Base-by-base conservation (phyloP, 2,113 vertebrate species). In the Platichthys stellatus region DNA sequence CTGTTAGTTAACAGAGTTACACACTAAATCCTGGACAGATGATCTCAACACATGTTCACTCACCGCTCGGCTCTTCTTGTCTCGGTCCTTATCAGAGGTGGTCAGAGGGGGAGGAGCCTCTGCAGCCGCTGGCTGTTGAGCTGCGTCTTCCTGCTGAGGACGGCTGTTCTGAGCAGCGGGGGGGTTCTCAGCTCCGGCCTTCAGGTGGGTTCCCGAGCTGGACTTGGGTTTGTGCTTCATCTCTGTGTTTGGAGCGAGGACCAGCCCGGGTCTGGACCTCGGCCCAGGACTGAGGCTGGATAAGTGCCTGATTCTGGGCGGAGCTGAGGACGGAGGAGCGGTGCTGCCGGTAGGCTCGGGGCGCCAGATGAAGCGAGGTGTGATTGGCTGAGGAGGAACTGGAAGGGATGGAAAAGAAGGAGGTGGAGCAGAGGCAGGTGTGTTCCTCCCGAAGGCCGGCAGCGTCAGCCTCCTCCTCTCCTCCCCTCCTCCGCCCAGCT, bases 41-140 rank as follows among this genome's bases (percentile, higher is more conserved):
- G 8, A 31, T 31, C 31, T 31, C 31, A 31, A 31, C 28, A 4
- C 0, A 5, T 28, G 28, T 28, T 3, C 5, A 28, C 87, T 83
- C 76, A 92, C 90, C 65, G 7, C 28, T 21, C 21, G 51, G n/a
- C 80, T 83, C 63, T 35, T 59, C 8, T 18, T 17, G 0, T 15
- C 18, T 20, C 0, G 24, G 64, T 5, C 15, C 35, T 49, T 5
- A 7, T 83, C 74, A 47, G 64, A 6, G 2, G 17, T 8, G 35
- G 35, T 10, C 15, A 8, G 40, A 5, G 75, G 14, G 21, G 4
- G 28, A 4, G 63, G 67, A 67, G 56, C 23, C 21, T 24, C 61
- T 2, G 18, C 56, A 26, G 57, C 38, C 15, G 62, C 1, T 2
- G 24, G 11, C 2, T 0, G 47, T 6, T 18, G 6, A 51, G 43